Conservation (phyloP, 2,797 vertebrate species). For the Aldrovandia affinis region DNA sequence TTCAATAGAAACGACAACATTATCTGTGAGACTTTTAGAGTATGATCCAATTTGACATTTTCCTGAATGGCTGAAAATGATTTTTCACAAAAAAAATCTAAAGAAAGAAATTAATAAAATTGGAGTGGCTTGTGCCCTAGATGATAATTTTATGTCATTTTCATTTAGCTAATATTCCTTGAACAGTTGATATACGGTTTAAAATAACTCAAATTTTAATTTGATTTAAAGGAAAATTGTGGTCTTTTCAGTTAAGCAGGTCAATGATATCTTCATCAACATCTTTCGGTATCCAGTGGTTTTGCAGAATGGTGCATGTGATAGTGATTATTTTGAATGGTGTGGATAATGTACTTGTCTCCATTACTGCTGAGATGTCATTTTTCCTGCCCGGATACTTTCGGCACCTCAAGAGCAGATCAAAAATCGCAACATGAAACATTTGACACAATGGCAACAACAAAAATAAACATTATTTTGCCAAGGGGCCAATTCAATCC, state of each 20-base stretch:
- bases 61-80: neutral
- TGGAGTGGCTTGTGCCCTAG: neutral
- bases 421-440: neutral
- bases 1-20: too few relatives aligned
- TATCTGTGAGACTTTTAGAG: too few relatives aligned
- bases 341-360: neutral
- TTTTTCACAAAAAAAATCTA: neutral
- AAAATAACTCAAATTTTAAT: neutral
- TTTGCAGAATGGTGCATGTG: neutral
- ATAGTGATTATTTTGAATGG: neutral
- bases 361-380: neutral
- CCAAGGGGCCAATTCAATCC: neutral
- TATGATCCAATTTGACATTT: too few relatives aligned
- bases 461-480: conserved; percentile 6
- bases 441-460: neutral
- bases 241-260: neutral
- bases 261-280: neutral
- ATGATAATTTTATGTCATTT: neutral
- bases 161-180: neutral
- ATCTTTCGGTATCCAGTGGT: neutral
- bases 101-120: neutral
- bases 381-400: neutral
- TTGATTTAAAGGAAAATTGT: neutral
- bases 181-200: neutral
- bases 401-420: neutral